A percentile compares a stretch with the other conserved stretches of the same genome.
Evolutionary conservation across 2,888 invertebrate species (phyloP).

Genomic region (Leucophora obtusa): DNA sequence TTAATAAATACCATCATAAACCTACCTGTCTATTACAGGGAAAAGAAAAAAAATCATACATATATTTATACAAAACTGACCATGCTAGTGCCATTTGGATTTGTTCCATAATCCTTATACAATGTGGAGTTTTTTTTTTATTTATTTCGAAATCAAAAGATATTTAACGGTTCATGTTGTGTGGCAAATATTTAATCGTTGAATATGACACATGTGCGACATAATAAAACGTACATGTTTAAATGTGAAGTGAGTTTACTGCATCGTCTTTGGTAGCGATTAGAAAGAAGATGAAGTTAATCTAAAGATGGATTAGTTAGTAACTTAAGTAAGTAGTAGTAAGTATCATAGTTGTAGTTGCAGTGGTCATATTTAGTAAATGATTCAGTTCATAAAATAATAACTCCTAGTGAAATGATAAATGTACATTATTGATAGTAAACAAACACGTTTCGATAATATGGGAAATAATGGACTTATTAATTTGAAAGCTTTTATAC

Average conservation of each 20-base stretch:
- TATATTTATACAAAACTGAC: slow-evolving; percentile 10
- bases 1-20: slow-evolving; percentile 29
- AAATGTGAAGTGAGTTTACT: slow-evolving; percentile 24
- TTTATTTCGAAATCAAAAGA: slow-evolving; percentile 35
- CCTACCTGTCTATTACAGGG: slow-evolving; percentile 41
- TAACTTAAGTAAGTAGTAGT: neutral
- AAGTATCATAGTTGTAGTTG: neutral
- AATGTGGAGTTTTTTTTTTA: slow-evolving; percentile 24
- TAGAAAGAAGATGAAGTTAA: slow-evolving; percentile 49
- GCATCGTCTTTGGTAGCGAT: slow-evolving; percentile 11
- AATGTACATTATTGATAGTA: neutral
- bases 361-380: slow-evolving; percentile 33
- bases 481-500: too few species aligned
- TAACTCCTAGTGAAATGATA: neutral
- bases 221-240: slow-evolving; percentile 62
- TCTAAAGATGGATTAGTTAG: slow-evolving; percentile 60
- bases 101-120: slow-evolving; percentile 59
- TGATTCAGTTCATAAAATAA: slow-evolving; percentile 50
- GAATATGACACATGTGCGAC: slow-evolving; percentile 62
- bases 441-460: too few species aligned
- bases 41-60: neutral
- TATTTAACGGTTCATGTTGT: slow-evolving; percentile 63
- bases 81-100: slow-evolving; percentile 57
- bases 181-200: slow-evolving; percentile 61
- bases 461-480: too few species aligned